Percentiles rank a stretch among this genome's conserved stretches.
phyloP scores from a whole-genome alignment of 1,140 invertebrate species.

The Drosophila trapezifrons region DNA sequence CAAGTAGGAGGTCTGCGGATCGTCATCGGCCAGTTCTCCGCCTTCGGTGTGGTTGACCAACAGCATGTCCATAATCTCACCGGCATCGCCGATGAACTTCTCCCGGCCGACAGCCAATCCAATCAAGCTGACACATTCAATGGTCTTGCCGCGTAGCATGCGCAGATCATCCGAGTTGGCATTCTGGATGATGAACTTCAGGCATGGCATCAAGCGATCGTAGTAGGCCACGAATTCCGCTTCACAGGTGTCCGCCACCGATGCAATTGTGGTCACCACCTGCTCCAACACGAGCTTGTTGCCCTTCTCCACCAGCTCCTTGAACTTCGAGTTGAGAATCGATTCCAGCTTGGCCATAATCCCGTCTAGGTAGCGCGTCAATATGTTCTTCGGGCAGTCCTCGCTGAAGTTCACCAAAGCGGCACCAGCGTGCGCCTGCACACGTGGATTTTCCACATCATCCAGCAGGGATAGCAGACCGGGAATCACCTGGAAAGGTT shows the following conservation, averaged over 20 bases:
- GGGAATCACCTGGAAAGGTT: slow-evolving; percentile 89
- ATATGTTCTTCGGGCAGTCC: slow-evolving; percentile 97
- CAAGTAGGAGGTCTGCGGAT: slow-evolving; percentile 98
- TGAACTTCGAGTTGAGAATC: slow-evolving; percentile 96
- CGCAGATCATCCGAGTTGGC: slow-evolving; percentile 94
- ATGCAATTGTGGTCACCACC: slow-evolving; percentile 98
- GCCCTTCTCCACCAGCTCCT: slow-evolving; percentile 96
- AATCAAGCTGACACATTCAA: slow-evolving; percentile 99
- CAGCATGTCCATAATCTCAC: slow-evolving; percentile 98
- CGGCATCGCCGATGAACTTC: slow-evolving; percentile 97
- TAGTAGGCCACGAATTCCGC: slow-evolving; percentile 93
- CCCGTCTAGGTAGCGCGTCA: slow-evolving; percentile 94
- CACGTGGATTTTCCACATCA: slow-evolving; percentile 95
- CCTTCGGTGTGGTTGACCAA: slow-evolving; percentile 95
- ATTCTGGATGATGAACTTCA: slow-evolving; percentile 99
- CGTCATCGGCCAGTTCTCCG: slow-evolving; percentile 93
- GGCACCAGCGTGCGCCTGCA: slow-evolving; percentile 96
- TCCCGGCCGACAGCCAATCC: slow-evolving; percentile 98
- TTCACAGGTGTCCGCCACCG: slow-evolving; percentile 99
- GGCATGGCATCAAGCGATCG: slow-evolving; percentile 95
- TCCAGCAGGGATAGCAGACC: slow-evolving; percentile 95
- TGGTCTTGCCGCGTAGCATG: slow-evolving; percentile 96
- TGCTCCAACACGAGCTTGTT: slow-evolving; percentile 99
- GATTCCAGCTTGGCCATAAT: slow-evolving; percentile 96
- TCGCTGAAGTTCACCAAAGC: slow-evolving; percentile 99